A percentile compares a stretch with the other conserved stretches of the same genome.
Conservation (phyloP, 2,113 vertebrate species). For the Montifringilla adamsi region DNA sequence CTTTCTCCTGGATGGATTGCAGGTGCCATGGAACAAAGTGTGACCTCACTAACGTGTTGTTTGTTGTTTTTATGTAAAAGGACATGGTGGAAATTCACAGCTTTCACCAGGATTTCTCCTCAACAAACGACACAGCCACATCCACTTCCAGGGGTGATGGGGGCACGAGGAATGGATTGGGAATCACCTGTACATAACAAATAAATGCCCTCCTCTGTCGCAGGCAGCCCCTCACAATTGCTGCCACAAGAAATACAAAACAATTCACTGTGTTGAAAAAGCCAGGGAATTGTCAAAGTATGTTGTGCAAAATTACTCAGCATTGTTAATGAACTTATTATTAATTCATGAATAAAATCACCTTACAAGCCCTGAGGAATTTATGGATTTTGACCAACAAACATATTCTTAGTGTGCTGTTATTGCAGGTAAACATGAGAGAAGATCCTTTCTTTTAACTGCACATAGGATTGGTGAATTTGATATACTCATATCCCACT, state of each 20-base stretch:
- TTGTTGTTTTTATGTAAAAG: background rate
- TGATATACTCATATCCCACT: background rate
- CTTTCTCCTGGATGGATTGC: background rate
- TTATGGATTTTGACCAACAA: background rate
- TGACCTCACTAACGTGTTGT: background rate
- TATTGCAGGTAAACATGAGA: background rate
- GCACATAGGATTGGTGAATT: background rate
- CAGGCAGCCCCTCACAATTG: background rate
- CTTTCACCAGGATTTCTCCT: background rate
- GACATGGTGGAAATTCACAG: background rate
- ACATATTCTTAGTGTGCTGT: background rate
- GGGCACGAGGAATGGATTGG: background rate
- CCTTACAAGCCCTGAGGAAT: background rate
- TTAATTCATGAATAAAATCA: background rate
- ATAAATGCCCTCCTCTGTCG: background rate
- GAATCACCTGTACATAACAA: background rate
- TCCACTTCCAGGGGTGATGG: fast-evolving
- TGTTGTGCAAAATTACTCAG: background rate
- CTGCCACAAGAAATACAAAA: background rate
- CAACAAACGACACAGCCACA: fast-evolving
- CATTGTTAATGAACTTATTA: background rate
- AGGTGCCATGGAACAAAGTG: background rate
- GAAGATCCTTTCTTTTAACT: background rate
- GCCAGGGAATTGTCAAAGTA: background rate
- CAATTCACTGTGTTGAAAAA: background rate